Evolutionary conservation across 2,797 vertebrate genomes (phyloP), one percentile per base, ranked within the genome.

Genomic region (Rhabdomys pumilio): DNA sequence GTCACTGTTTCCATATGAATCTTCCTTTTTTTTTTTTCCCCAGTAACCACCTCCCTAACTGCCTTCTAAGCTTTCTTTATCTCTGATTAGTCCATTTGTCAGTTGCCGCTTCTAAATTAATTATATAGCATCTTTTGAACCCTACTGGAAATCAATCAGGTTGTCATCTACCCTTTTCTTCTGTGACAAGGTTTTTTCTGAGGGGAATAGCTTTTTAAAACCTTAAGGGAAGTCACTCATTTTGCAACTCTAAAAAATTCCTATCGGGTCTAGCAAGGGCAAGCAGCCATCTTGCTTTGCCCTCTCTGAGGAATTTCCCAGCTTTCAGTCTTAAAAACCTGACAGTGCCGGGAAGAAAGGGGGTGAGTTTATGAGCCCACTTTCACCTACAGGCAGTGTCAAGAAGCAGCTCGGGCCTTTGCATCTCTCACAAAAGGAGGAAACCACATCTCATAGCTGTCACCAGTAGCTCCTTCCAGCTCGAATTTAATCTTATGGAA

Each of bases 341-440:
- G 63, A 44, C 50, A 75, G 34, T 73, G 34, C 34, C 17, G 31
- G 55, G 15, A 44, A 55, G 26, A 44, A 31, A 59, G 38, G 59
- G 1, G 14, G 29, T 15, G 0, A 73, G 19, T 2, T 61, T 50
- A 34, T 11, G 1, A 47, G 57, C 41, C 38, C 2, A 13, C 24
- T 44, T 85, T 57, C 38, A 67, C 34, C 41, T 41, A 41, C 4
- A 69, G 92, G 83, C 9, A 34, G 50, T 0, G 15, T 63, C 20
- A 61, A 84, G 24, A 65, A 81, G 61, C 61, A 85, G 20, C 0
- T 38, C 9, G 55, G 79, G 65, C 72, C 73, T 82, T n/a, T 47
- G 59, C 57, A 81, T 50, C 84, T 77, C 67, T 93, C 88, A 67
- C 82, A 85, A 44, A 77, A 92, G 87, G 76, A 90, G 61, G 44